Evolutionary conservation across 2,888 invertebrate genomes (phyloP).

Genomic region (Melieria picta): DNA sequence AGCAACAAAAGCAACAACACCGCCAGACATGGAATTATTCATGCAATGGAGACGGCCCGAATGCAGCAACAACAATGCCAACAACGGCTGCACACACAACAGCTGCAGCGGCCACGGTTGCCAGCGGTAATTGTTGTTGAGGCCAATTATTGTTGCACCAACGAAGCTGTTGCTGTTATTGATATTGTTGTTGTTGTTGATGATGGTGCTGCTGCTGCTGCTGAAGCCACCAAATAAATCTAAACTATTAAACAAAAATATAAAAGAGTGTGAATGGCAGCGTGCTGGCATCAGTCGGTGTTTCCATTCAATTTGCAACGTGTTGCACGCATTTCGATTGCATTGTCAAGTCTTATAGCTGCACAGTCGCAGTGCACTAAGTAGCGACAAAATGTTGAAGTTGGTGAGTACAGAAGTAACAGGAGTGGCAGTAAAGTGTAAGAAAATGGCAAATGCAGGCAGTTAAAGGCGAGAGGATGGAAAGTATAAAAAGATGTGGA

Average conservation of each 20-base stretch:
- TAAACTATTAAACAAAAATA: constrained; percentile 43
- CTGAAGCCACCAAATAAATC: constrained; percentile 22
- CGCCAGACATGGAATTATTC: no score
- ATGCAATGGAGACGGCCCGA: background rate
- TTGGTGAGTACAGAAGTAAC: constrained; percentile 39
- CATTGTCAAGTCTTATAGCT: no score
- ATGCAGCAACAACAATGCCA: constrained; percentile 5
- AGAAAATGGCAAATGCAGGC: background rate
- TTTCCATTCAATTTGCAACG: constrained; percentile 37
- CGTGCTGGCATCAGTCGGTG: constrained; percentile 58
- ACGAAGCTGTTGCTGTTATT: constrained; percentile 17
- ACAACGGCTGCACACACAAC: constrained; percentile 1
- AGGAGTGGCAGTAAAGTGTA: constrained; percentile 2
- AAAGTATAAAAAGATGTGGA: background rate
- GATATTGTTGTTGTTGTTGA: constrained; percentile 28
- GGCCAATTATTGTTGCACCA: constrained; percentile 34
- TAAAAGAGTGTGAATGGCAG: constrained; percentile 55
- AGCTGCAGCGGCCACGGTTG: constrained; percentile 17
- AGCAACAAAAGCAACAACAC: constrained; percentile 4
- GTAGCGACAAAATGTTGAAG: constrained; percentile 41
- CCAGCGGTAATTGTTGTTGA: constrained; percentile 28
- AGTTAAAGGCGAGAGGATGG: background rate
- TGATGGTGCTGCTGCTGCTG: constrained; percentile 38
- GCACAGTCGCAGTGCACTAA: background rate
- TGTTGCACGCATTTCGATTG: background rate